Percentiles rank a stretch among this genome's conserved stretches.
phyloP scores from a whole-genome alignment of 2,888 invertebrate genomes.

The Eledona agricola region DNA sequence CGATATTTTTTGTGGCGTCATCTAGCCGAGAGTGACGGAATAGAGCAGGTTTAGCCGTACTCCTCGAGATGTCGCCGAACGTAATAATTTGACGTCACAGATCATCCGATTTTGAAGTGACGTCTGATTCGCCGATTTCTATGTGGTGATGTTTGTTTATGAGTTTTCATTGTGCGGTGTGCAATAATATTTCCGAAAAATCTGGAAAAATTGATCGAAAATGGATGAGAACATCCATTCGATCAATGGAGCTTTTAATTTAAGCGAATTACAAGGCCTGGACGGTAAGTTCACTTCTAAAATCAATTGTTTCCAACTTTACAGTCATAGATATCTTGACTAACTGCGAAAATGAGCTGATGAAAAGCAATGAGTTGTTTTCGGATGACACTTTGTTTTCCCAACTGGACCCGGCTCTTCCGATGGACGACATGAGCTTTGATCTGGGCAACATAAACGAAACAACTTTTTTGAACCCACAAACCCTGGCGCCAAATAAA shows the following conservation, averaged over 20 bases:
- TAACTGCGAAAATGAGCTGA: constrained; percentile 73
- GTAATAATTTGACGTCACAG: constrained; percentile 63
- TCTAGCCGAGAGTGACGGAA: no score
- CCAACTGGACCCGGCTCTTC: constrained; percentile 63
- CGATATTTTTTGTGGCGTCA: no score
- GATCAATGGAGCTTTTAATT: constrained; percentile 68
- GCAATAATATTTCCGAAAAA: constrained; percentile 47
- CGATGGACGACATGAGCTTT: constrained; percentile 63
- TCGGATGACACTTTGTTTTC: constrained; percentile 64
- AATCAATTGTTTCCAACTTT: constrained; percentile 43
- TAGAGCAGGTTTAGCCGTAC: no score
- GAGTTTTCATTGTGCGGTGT: constrained; percentile 57
- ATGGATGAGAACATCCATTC: constrained; percentile 61
- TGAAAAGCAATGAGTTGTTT: constrained; percentile 66
- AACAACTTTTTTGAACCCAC: constrained; percentile 48
- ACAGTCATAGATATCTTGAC: constrained; percentile 69
- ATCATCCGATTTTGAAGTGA: constrained; percentile 68
- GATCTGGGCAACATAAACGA: constrained; percentile 61
- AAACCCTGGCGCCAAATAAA: constrained; percentile 45
- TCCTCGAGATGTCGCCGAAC: constrained; percentile 39
- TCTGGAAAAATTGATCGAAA: constrained; percentile 58
- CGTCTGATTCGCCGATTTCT: constrained; percentile 67
- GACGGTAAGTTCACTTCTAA: constrained; percentile 67
- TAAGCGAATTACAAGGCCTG: constrained; percentile 73
- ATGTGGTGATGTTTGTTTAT: constrained; percentile 59